Conservation (phyloP, 2,113 vertebrate genomes). For the Archocentrus centrarchus region DNA sequence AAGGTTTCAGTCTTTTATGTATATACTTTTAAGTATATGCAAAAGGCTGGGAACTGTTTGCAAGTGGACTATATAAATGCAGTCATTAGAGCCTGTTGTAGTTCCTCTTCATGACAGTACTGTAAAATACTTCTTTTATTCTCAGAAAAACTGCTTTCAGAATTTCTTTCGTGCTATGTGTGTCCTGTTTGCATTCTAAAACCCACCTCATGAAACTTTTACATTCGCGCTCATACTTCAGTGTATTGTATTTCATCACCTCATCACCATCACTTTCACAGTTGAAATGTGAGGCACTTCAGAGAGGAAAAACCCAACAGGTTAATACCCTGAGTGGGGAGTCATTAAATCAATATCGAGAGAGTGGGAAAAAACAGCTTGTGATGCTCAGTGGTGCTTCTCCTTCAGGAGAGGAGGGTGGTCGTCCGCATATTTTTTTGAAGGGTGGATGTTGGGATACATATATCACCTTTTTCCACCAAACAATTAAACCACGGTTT, state of each 20-base stretch:
- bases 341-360: not conserved
- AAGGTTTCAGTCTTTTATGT: not conserved
- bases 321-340: fast-evolving
- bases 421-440: not conserved
- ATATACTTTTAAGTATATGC: not conserved
- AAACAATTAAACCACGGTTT: not conserved
- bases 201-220: not conserved
- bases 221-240: not conserved
- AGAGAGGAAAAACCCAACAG: not conserved
- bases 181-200: not conserved
- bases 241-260: not conserved
- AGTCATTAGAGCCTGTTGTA: not conserved
- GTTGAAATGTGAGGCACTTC: not conserved
- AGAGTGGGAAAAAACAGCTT: not conserved
- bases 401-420: not conserved
- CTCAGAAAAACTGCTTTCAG: not conserved
- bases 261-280: not conserved
- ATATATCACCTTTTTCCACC: not conserved
- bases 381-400: not conserved
- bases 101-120: too few relatives aligned
- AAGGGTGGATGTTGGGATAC: not conserved
- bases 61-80: not conserved
- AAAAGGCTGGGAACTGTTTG: not conserved
- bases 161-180: not conserved
- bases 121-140: not conserved